These are phyloP conservation scores for Porites evermanni DNA, from an alignment of 92 coral and sea anemone genomes.

Conservation along the genomic window DNA sequence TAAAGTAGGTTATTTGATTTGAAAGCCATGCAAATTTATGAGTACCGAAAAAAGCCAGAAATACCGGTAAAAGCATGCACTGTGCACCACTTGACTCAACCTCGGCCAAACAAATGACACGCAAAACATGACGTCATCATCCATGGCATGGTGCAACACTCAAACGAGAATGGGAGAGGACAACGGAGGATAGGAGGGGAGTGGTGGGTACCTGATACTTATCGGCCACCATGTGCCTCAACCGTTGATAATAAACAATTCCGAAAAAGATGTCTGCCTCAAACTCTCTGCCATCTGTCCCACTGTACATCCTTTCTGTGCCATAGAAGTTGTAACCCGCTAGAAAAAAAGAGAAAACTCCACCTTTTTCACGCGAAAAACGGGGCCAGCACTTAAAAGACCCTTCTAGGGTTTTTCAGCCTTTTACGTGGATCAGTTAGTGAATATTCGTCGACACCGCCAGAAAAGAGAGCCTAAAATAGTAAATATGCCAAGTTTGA, in stretches of 20 bases:
- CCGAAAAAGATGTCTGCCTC: slow-evolving; percentile 99
- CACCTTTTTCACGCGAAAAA: no score
- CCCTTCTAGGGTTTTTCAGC: no score
- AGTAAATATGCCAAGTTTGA: no score
- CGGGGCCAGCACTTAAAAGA: no score
- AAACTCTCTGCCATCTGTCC: slow-evolving; percentile 97
- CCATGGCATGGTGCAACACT: slow-evolving; percentile 27
- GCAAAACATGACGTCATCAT: slow-evolving; percentile 96
- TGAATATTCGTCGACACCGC: no score
- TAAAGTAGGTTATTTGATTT: no score
- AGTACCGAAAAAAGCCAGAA: slow-evolving; percentile 5
- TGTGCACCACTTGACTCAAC: slow-evolving; percentile 66
- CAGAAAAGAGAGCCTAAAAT: no score
- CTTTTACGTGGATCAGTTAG: no score
- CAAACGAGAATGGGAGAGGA: neutral
- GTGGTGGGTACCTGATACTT: slow-evolving; percentile 84
- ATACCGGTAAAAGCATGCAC: slow-evolving; percentile 40
- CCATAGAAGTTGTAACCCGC: slow-evolving; percentile 98
- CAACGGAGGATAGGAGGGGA: neutral
- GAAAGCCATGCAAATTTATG: slow-evolving; percentile 57
- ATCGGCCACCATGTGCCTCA: slow-evolving; percentile 99
- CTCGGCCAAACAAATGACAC: slow-evolving; percentile 96
- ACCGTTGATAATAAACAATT: slow-evolving; percentile 94
- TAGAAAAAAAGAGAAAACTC: slow-evolving; percentile 10
- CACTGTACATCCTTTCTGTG: slow-evolving; percentile 96